Percentiles rank a stretch among this genome's conserved stretches.
These are phyloP conservation scores for Ganaspis brasiliensis DNA, from an alignment of 2,888 invertebrate genomes.

Conservation along the genomic window DNA sequence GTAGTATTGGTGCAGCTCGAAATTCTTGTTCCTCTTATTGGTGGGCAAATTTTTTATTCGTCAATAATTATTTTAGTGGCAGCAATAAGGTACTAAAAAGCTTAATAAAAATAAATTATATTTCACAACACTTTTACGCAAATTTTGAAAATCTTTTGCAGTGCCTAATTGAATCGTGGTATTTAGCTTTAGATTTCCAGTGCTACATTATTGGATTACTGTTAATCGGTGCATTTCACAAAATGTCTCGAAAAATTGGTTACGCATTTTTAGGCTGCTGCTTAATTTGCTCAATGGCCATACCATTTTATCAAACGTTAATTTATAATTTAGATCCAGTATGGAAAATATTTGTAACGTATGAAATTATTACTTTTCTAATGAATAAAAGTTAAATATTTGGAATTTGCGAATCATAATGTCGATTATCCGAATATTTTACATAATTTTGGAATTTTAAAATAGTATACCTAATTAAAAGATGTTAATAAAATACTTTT, in stretches of 20 bases:
- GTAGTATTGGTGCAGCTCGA: constrained; percentile 60
- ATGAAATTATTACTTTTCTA: no score
- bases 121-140: neutral
- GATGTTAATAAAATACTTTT: no score
- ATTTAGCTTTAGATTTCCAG: constrained; percentile 67
- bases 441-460: no score
- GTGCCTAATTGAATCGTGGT: constrained; percentile 73
- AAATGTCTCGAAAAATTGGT: constrained; percentile 67
- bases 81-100: constrained; percentile 59
- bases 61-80: constrained; percentile 71
- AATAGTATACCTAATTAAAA: no score
- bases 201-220: no score
- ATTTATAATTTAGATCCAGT: no score
- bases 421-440: no score
- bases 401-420: no score
- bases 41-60: constrained; percentile 73
- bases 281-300: constrained; percentile 63
- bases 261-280: constrained; percentile 63
- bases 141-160: constrained; percentile 51
- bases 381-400: no score
- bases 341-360: no score
- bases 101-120: neutral
- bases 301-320: no score
- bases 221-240: constrained; percentile 55
- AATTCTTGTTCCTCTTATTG: constrained; percentile 70